phyloP scores from a whole-genome alignment of 2,888 invertebrate genomes.

The Dryobota labecula region DNA sequence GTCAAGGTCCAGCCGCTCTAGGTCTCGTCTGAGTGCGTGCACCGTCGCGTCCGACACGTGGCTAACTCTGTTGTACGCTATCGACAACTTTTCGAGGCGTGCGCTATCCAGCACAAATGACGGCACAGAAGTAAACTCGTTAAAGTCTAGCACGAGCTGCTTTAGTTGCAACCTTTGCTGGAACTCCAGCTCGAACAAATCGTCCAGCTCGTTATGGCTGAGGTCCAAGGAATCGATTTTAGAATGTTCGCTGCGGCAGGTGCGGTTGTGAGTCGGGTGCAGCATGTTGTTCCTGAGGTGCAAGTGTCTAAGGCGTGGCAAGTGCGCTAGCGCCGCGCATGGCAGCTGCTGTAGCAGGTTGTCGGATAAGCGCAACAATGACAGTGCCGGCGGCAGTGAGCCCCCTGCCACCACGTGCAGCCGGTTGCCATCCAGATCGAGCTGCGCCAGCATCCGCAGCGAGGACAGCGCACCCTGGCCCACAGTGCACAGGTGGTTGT shows the following conservation, averaged over 20 bases:
- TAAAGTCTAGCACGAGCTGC: slow-evolving; percentile 94
- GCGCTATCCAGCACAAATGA: slow-evolving; percentile 91
- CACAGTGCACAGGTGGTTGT: slow-evolving; percentile 92
- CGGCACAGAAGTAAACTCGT: slow-evolving; percentile 92
- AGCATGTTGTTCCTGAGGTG: slow-evolving; percentile 89
- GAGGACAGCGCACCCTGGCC: slow-evolving; percentile 89
- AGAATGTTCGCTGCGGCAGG: slow-evolving; percentile 81
- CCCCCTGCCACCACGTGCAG: slow-evolving; percentile 90
- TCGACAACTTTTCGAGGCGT: slow-evolving; percentile 93
- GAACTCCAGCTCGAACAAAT: slow-evolving; percentile 91
- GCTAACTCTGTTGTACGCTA: slow-evolving; percentile 93
- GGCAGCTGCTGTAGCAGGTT: slow-evolving; percentile 92
- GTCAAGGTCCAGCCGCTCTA: slow-evolving; percentile 94
- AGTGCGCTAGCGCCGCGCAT: slow-evolving; percentile 85
- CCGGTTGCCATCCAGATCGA: slow-evolving; percentile 93
- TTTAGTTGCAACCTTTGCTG: slow-evolving; percentile 92
- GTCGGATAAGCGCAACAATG: slow-evolving; percentile 92
- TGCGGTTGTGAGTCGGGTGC: slow-evolving; percentile 66
- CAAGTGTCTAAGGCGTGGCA: slow-evolving; percentile 92
- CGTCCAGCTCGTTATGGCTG: slow-evolving; percentile 93
- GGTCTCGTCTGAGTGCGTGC: slow-evolving; percentile 91
- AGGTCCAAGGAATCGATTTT: slow-evolving; percentile 94
- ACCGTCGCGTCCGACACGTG: slow-evolving; percentile 92
- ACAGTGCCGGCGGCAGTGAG: slow-evolving; percentile 91
- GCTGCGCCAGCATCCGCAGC: slow-evolving; percentile 90